These are phyloP conservation scores for Dromiciops gliroides DNA, from an alignment of 2,113 vertebrate genomes.

Conservation along the genomic window DNA sequence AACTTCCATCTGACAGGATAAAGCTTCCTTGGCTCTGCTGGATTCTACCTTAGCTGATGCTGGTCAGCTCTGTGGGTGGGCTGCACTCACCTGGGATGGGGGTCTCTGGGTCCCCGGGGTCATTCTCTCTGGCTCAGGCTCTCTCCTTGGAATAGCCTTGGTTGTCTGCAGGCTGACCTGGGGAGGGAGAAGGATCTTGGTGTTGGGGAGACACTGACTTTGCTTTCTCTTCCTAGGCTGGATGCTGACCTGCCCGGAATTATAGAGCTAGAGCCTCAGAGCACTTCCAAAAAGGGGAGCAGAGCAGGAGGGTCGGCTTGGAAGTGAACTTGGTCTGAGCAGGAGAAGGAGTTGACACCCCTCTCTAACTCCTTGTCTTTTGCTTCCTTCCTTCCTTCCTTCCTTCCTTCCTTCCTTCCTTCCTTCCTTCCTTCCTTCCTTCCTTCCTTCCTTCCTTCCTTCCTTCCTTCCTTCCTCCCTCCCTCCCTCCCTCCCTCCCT, in stretches of 20 bases:
- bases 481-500: too few species aligned
- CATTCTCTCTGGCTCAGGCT: neutral
- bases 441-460: too few species aligned
- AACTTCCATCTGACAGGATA: neutral
- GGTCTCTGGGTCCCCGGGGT: neutral
- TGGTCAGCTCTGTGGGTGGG: neutral
- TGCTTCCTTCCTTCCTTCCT: fast-evolving
- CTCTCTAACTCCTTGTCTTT: neutral
- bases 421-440: too few species aligned
- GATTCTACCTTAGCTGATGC: neutral
- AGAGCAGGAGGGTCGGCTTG: neutral
- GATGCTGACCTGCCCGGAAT: neutral
- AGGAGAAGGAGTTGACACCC: too few species aligned
- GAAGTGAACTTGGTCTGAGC: neutral
- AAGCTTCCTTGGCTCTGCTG: neutral
- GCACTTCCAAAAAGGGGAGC: neutral
- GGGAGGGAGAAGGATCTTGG: neutral
- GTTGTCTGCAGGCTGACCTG: neutral
- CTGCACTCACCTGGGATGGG: neutral
- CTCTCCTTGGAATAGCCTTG: neutral
- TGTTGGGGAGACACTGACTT: neutral
- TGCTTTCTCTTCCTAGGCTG: neutral
- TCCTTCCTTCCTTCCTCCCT: too few species aligned
- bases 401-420: too few species aligned
- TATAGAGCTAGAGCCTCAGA: neutral